phyloP scores from a whole-genome alignment of 64 coral and sea anemone genomes.

The Montipora efflorescens region DNA sequence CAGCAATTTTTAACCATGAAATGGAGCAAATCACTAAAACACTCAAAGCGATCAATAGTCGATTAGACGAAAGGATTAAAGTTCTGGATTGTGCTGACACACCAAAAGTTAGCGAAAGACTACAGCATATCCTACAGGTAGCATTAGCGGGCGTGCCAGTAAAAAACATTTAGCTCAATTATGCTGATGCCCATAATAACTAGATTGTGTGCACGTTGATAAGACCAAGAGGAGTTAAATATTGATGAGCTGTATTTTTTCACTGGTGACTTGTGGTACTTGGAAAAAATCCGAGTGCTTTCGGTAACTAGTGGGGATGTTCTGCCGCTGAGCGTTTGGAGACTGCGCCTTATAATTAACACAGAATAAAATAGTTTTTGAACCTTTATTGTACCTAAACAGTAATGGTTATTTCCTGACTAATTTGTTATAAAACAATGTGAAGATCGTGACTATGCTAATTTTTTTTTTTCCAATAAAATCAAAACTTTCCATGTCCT shows the following conservation, averaged over 20 bases:
- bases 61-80: slow-evolving; percentile 56
- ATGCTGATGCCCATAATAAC: background rate
- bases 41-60: slow-evolving; percentile 45
- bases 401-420: background rate
- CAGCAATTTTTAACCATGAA: slow-evolving; percentile 10
- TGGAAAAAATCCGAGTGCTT: too few relatives aligned
- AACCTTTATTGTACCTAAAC: background rate
- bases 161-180: background rate
- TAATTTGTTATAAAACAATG: background rate
- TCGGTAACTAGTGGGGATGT: too few relatives aligned
- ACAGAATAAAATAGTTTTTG: background rate
- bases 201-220: background rate
- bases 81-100: slow-evolving; percentile 1
- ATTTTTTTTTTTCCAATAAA: background rate
- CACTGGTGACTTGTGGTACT: too few relatives aligned
- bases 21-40: slow-evolving; percentile 47
- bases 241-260: background rate
- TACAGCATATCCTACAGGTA: slow-evolving; percentile 6
- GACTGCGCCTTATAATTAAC: background rate
- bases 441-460: background rate
- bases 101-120: background rate
- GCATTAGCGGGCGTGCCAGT: slow-evolving; percentile 15
- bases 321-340: too few relatives aligned
- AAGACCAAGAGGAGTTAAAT: background rate
- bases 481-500: background rate